Base-by-base conservation (phyloP, 2,888 invertebrate genomes). In the Oscheius sp. region DNA sequence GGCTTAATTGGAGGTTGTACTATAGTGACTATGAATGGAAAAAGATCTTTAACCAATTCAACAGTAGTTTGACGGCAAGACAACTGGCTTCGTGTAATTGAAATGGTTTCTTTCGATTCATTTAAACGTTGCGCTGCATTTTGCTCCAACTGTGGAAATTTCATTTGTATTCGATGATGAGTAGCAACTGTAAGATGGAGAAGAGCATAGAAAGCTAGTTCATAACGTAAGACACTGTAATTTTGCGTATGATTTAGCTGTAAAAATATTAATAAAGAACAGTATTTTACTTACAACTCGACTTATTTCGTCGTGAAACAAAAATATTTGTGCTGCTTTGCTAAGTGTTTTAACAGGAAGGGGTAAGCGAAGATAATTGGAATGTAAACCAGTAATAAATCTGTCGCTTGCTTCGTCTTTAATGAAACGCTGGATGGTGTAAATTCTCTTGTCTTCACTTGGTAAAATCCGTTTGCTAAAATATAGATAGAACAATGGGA, bases 181-280 rank as follows among this genome's bases (percentile, higher is more conserved):
- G 81, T 82, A 41, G 83, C 81, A n/a, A 83, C 69, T 3, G 59
- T 73, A 21, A 82, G 63, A 76, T 84, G 84, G 6, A 84, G 73
- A 29, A 76, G 61, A 16, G 79, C 73, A 69, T 76, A 80, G 53
- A 78, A 76, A 12, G 76, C 69, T 59, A 74, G 72, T n/a, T 74
- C 25, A 69, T 84, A 84, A 21, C 76, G 75, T 58, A 72, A 72
- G 18, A 82, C 72, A 0, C 70, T 27, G 74, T 78, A 84, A 58
- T 80, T 82, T 66, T 81, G 81, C 1, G 59, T 58, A 5, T 64
- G 68, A 27, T 61, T 68, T 12, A 79, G 69, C 78, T 80, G 72
- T 58, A 76, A 70, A 52, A 35, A 9, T n/a, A 52, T 29, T 13
- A 49, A 18, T 18, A 18, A 6, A 7, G 29, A 5, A 46, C 3